Evolutionary conservation across 2,888 invertebrate species (phyloP).

Genomic region (Eretmocerus hayati): DNA sequence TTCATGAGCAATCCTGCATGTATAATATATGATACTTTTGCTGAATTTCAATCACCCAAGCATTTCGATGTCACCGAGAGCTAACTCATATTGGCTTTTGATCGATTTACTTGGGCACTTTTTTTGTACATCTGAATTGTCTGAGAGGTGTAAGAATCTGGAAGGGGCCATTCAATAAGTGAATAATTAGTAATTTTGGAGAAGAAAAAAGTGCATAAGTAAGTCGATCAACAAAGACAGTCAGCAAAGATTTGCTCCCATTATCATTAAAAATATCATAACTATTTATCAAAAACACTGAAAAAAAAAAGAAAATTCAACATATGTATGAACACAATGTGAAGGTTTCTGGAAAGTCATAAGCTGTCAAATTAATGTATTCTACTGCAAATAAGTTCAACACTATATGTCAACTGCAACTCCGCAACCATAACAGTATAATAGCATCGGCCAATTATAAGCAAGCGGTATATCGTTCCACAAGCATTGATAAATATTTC

Average conservation of each 20-base stretch:
- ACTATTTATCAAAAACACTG: slow-evolving; percentile 1
- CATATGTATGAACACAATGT: slow-evolving; percentile 18
- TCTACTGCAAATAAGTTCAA: slow-evolving; percentile 49
- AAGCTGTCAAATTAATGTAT: slow-evolving; percentile 47
- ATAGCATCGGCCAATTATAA: slow-evolving; percentile 32
- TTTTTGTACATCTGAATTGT: too few relatives aligned
- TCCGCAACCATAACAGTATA: slow-evolving; percentile 49
- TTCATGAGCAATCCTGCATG: neutral
- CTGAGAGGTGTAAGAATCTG: too few relatives aligned
- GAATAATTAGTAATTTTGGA: too few relatives aligned
- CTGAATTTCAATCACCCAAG: slow-evolving; percentile 42
- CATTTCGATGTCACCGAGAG: slow-evolving; percentile 41
- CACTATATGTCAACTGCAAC: slow-evolving; percentile 46
- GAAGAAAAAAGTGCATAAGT: slow-evolving; percentile 15
- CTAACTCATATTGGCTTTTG: slow-evolving; percentile 33
- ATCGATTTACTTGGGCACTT: slow-evolving; percentile 42
- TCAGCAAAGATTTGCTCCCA: slow-evolving; percentile 11
- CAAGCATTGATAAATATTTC: too few relatives aligned
- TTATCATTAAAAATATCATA: neutral
- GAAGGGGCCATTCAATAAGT: too few relatives aligned
- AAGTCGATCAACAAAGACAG: slow-evolving; percentile 18
- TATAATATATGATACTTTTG: slow-evolving; percentile 17
- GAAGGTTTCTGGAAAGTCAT: slow-evolving; percentile 34
- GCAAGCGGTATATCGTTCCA: too few relatives aligned
- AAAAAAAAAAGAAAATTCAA: slow-evolving; percentile 12